Evolutionary conservation across 2,888 invertebrate genomes (phyloP), one percentile per base, ranked within the genome.

Genomic region (Catocala sponsa): DNA sequence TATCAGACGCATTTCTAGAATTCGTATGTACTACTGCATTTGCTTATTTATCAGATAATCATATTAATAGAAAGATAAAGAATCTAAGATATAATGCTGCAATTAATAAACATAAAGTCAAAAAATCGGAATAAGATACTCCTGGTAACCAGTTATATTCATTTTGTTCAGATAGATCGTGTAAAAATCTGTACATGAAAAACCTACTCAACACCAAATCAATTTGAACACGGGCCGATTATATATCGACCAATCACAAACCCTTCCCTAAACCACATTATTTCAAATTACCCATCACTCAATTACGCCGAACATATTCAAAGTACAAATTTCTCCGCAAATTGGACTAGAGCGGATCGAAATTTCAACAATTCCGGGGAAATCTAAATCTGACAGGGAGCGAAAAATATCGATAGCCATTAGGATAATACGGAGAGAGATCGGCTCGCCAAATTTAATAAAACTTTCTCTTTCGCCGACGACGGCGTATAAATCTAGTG

Each of bases 401-500:
- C 25, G 48, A 61, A 54, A 60, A 76, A 73, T 76, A 76, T 73
- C 65, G 63, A 64, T 64, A 64, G 52, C 65, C 58, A 73, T 78
- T 76, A 78, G 58, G 65, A 76, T 78, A 76, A 73, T 70, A 65
- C 65, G 61, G 59, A 59, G 55, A 60, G 66, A 67, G 74, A 73
- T 70, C 65, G 65, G 49, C 68, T 65, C 63, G 55, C 57, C 56
- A 63, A 78, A 76, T 76, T 73, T 78, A 78, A 76, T 76, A 71
- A 76, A 76, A 76, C 64, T 76, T 73, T 69, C 62, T 70, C 73
- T 53, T 65, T 68, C 51, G 55, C 48, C 46, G 42, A 54, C 59
- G 49, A 51, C 50, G 55, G 49, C 63, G 48, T 53, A 74, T 75
- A 66, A 77, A 78, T 77, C 72, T 69, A 62, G 33, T 63, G 68